Conservation (phyloP, 2,888 invertebrate species). For the Folsomia candida region DNA sequence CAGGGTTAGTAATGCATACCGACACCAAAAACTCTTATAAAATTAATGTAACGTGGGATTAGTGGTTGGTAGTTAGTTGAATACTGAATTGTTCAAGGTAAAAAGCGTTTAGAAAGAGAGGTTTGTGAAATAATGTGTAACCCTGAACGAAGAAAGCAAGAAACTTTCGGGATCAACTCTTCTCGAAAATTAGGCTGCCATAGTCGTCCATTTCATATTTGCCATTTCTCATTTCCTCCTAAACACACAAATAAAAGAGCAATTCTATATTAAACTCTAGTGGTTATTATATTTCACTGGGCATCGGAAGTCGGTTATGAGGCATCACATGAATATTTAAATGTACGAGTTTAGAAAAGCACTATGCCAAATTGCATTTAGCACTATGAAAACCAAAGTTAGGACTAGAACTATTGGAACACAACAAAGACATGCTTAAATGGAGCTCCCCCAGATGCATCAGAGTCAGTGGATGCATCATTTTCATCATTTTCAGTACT, state of each 20-base stretch:
- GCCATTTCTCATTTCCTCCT: conserved; percentile 19
- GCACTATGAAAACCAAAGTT: background rate
- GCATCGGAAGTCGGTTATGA: too few relatives aligned
- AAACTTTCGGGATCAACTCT: conserved; percentile 11
- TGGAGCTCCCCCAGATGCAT: background rate
- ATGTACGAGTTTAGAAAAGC: background rate
- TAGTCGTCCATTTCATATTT: conserved; percentile 46
- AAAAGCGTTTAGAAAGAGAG: background rate
- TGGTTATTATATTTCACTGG: background rate
- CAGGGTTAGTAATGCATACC: too few relatives aligned
- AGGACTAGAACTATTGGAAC: background rate
- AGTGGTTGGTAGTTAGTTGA: background rate
- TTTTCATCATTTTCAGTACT: background rate
- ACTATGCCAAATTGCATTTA: conserved; percentile 7
- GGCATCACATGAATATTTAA: too few relatives aligned
- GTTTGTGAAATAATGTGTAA: background rate
- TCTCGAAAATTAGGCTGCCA: conserved; percentile 47
- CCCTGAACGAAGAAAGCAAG: background rate
- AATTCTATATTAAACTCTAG: too few relatives aligned
- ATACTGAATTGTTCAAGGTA: too few relatives aligned
- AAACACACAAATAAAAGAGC: conserved; percentile 1
- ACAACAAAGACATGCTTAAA: background rate
- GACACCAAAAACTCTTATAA: too few relatives aligned
- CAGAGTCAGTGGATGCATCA: conserved; percentile 8
- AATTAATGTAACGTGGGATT: too few relatives aligned